Evolutionary conservation across 2,113 vertebrate genomes (phyloP).

Genomic region (Axis porcinus): DNA sequence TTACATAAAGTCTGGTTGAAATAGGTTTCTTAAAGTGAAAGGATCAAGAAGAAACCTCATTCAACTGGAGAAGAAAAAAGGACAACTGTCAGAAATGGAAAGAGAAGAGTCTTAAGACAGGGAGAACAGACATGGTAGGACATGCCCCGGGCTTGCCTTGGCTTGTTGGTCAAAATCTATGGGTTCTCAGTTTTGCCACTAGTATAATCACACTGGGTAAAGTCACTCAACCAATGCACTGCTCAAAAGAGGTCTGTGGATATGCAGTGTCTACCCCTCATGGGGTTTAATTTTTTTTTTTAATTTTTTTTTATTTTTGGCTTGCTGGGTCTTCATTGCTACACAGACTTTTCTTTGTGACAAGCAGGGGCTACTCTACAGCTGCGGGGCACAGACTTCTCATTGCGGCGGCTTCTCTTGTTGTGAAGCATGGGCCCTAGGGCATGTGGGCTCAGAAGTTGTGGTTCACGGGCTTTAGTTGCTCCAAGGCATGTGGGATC

Average conservation of each 20-base stretch:
- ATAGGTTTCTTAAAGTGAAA: neutral
- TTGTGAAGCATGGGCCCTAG: neutral
- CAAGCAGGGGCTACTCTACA: neutral
- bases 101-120: neutral
- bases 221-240: neutral
- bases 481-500: neutral
- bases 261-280: neutral
- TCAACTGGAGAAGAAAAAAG: neutral
- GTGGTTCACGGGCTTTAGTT: neutral
- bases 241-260: neutral
- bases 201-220: neutral
- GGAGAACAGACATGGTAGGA: neutral
- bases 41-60: neutral
- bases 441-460: neutral
- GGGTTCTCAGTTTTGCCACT: neutral
- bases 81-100: neutral
- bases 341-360: neutral
- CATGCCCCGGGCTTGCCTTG: too few relatives aligned
- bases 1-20: neutral
- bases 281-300: neutral
- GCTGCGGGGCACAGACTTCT: neutral
- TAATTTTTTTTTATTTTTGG: neutral
- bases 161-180: neutral
- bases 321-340: neutral
- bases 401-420: rapidly evolving